A percentile compares a stretch with the other conserved stretches of the same genome.
phyloP scores from a whole-genome alignment of 2,113 vertebrate genomes.

The Carollia perspicillata region DNA sequence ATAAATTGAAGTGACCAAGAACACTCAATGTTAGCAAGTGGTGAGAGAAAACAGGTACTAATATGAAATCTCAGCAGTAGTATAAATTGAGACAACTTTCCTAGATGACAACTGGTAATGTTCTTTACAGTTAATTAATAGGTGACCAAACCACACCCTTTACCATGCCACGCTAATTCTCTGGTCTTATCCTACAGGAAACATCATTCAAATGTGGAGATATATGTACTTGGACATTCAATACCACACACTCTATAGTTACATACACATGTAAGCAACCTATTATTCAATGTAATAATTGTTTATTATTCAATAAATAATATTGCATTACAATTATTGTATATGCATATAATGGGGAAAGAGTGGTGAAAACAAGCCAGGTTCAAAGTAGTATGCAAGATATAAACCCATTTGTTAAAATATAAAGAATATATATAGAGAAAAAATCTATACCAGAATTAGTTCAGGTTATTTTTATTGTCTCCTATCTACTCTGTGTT shows the following conservation, averaged over 20 bases:
- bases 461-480: not conserved
- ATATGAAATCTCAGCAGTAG: not conserved
- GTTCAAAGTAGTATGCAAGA: not conserved
- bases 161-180: not conserved
- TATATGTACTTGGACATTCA: not conserved
- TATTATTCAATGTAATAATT: no score
- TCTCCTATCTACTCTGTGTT: not conserved
- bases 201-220: not conserved
- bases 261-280: not conserved
- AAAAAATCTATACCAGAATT: not conserved
- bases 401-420: not conserved
- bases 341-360: not conserved
- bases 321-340: not conserved
- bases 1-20: not conserved
- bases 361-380: not conserved
- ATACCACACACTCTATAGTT: not conserved
- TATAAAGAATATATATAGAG: not conserved
- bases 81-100: not conserved
- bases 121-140: not conserved
- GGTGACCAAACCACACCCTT: not conserved
- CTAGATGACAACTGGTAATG: not conserved
- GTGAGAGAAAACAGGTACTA: not conserved
- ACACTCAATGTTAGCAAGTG: not conserved
- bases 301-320: not conserved
- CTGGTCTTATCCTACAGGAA: not conserved